phyloP scores from a whole-genome alignment of 2,888 invertebrate species.

The Scaptomyza flava region DNA sequence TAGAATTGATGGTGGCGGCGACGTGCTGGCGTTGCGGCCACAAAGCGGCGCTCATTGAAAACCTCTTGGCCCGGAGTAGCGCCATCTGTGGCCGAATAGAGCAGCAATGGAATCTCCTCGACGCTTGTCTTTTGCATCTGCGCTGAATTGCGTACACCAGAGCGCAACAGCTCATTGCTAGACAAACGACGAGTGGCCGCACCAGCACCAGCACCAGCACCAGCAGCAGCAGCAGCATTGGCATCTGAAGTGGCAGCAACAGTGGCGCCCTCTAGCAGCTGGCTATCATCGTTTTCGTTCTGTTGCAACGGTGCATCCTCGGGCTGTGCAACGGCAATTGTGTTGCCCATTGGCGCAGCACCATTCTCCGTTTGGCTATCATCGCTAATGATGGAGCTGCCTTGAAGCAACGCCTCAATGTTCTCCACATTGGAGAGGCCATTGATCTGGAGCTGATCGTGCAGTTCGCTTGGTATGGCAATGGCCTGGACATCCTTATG shows the following conservation, averaged over 20 bases:
- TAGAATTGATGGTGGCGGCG: slow-evolving; percentile 58
- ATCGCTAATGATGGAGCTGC: slow-evolving; percentile 59
- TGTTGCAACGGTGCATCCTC: slow-evolving; percentile 73
- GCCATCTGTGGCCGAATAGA: slow-evolving; percentile 78
- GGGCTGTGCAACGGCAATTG: slow-evolving; percentile 68
- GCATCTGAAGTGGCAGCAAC: slow-evolving; percentile 14
- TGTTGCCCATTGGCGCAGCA: slow-evolving; percentile 44
- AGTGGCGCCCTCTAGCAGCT: slow-evolving; percentile 61
- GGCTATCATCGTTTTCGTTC: slow-evolving; percentile 77
- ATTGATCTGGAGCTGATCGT: slow-evolving; percentile 75
- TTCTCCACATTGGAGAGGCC: slow-evolving; percentile 77
- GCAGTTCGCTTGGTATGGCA: slow-evolving; percentile 80
- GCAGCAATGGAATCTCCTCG: slow-evolving; percentile 77
- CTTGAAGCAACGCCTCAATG: slow-evolving; percentile 71
- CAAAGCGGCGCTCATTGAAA: slow-evolving; percentile 64
- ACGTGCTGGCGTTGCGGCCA: slow-evolving; percentile 71
- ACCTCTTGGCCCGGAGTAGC: slow-evolving; percentile 44
- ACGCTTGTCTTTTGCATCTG: slow-evolving; percentile 67
- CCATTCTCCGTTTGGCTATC: slow-evolving; percentile 32
- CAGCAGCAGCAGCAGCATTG: neutral
- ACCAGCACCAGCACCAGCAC: neutral
- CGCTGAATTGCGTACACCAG: slow-evolving; percentile 56
- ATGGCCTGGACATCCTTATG: slow-evolving; percentile 82
- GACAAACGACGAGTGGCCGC: slow-evolving; percentile 63
- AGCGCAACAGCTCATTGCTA: slow-evolving; percentile 62